Percentiles rank a stretch among this genome's conserved stretches.
Conservation (phyloP, 2,888 invertebrate genomes). For the Agrenia bidenticulata region DNA sequence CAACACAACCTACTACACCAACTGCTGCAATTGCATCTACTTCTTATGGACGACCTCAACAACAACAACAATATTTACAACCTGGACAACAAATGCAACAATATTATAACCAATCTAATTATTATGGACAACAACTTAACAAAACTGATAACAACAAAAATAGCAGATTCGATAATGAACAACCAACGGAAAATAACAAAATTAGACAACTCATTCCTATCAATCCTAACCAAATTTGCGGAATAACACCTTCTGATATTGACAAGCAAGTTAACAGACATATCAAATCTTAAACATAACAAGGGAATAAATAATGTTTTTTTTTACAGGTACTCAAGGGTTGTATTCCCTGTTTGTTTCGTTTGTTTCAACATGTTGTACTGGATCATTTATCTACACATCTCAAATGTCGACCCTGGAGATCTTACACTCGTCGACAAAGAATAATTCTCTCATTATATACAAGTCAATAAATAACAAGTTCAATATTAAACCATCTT, state of each 20-base stretch:
- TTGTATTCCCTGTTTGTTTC: constrained; percentile 97
- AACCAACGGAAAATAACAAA: constrained; percentile 25
- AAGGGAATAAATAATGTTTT: not conserved
- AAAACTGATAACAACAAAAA: constrained; percentile 56
- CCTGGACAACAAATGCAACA: too few species aligned
- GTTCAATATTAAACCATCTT: too few species aligned
- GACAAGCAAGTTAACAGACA: constrained; percentile 85
- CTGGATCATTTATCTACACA: constrained; percentile 95
- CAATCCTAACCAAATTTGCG: constrained; percentile 59
- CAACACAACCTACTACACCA: constrained; percentile 5
- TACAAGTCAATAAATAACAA: too few species aligned
- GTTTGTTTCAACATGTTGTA: constrained; percentile 98
- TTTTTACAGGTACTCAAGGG: constrained; percentile 72
- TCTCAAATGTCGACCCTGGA: constrained; percentile 90
- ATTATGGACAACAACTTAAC: too few species aligned
- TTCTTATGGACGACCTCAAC: constrained; percentile 19
- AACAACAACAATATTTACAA: constrained; percentile 4
- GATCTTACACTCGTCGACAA: constrained; percentile 73
- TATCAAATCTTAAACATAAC: too few species aligned
- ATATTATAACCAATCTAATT: not conserved
- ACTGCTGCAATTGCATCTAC: constrained; percentile 6
- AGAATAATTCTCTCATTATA: too few species aligned
- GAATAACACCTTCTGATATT: constrained; percentile 92
- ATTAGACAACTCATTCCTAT: constrained; percentile 50
- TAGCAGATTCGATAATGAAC: not conserved